Percentiles rank a stretch among this genome's conserved stretches.
These are phyloP conservation scores for Drosophila equinoxialis DNA, from an alignment of 1,140 invertebrate genomes.

Conservation along the genomic window DNA sequence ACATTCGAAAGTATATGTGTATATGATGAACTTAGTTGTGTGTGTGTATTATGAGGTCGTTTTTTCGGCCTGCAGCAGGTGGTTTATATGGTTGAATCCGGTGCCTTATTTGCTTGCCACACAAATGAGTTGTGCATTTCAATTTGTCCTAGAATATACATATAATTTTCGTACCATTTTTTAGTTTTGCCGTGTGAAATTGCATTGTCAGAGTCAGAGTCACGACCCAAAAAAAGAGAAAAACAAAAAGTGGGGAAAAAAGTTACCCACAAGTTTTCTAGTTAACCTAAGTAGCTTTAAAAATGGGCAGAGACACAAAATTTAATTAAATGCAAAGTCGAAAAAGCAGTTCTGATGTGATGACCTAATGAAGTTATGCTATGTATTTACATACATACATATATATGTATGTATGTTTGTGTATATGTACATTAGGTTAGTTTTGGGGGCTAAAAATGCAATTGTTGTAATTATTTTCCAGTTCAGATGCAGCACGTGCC, in stretches of 20 bases:
- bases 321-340: constrained; percentile 73
- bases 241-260: constrained; percentile 13
- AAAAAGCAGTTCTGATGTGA: constrained; percentile 31
- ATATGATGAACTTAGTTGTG: not conserved
- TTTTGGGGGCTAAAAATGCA: constrained; percentile 57
- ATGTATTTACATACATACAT: too few relatives aligned
- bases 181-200: constrained; percentile 39
- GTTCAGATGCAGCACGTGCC: constrained; percentile 60
- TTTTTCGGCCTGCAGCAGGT: constrained; percentile 63
- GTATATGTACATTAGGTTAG: too few relatives aligned
- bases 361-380: constrained; percentile 26
- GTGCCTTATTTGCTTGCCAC: constrained; percentile 47
- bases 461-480: constrained; percentile 71
- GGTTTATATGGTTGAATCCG: constrained; percentile 55
- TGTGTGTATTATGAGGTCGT: constrained; percentile 44
- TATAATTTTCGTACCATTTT: constrained; percentile 22
- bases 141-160: constrained; percentile 23
- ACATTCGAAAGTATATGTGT: constrained; percentile 21
- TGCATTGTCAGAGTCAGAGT: constrained; percentile 22
- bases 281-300: constrained; percentile 73
- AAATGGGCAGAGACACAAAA: constrained; percentile 36
- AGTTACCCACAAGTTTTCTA: constrained; percentile 60
- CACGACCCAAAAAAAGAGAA: not conserved
- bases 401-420: too few relatives aligned
- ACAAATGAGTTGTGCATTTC: constrained; percentile 53